A percentile compares a stretch with the other conserved stretches of the same genome.
Conservation (phyloP, 2,113 vertebrate genomes). For the Ranitomeya variabilis region DNA sequence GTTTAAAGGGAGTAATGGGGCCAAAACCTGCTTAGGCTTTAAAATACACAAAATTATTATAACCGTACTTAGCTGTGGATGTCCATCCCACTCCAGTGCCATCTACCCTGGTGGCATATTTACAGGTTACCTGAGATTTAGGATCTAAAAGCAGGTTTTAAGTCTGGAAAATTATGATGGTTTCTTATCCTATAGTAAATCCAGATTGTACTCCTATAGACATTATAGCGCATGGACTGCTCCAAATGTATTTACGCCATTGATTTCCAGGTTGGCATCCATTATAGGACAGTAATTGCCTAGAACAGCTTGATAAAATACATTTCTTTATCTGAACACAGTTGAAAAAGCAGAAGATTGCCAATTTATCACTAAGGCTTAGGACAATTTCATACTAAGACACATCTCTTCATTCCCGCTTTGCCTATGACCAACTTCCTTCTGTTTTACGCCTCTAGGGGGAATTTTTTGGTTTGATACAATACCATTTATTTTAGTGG, state of each 20-base stretch:
- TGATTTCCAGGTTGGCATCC: slow-evolving; percentile 1
- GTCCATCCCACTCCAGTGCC: too few relatives aligned
- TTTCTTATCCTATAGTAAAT: not conserved
- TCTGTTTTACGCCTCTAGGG: slow-evolving; percentile 16
- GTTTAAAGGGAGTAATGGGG: too few relatives aligned
- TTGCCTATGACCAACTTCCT: slow-evolving; percentile 17
- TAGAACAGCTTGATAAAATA: slow-evolving; percentile 30
- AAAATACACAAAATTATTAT: too few relatives aligned
- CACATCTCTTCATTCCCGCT: not conserved
- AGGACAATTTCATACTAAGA: not conserved
- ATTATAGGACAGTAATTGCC: slow-evolving; percentile 11
- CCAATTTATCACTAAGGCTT: slow-evolving; percentile 3
- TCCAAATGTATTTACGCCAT: not conserved
- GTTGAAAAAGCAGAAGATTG: slow-evolving; percentile 28
- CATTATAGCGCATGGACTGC: not conserved
- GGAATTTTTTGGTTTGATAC: not conserved
- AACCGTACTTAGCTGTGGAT: too few relatives aligned
- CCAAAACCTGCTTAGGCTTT: too few relatives aligned
- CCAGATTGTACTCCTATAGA: not conserved
- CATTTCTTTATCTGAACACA: slow-evolving; percentile 28
- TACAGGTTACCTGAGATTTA: not conserved
- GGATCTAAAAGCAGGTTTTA: not conserved
- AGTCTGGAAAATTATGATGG: too few relatives aligned
- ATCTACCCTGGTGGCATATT: too few relatives aligned
- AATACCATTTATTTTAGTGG: slow-evolving; percentile 17